These are phyloP conservation scores for Manduca sexta DNA, from an alignment of 1,140 invertebrate genomes.

Conservation along the genomic window DNA sequence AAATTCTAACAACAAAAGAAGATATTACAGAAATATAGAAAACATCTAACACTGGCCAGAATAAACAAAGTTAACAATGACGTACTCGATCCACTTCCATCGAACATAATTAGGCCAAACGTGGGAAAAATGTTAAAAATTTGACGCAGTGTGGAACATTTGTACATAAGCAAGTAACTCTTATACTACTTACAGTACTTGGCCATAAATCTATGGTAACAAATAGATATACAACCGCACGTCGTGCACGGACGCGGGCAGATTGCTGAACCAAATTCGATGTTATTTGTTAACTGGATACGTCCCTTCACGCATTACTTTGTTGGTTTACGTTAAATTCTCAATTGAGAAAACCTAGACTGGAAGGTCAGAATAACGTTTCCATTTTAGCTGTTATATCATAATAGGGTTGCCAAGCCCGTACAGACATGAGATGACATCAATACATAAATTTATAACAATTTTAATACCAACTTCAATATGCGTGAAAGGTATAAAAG, in stretches of 20 bases:
- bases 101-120: slow-evolving; percentile 44
- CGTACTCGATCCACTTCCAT: slow-evolving; percentile 24
- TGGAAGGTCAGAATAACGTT: too few relatives aligned
- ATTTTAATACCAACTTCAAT: too few relatives aligned
- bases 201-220: slow-evolving; percentile 69
- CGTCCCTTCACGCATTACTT: too few relatives aligned
- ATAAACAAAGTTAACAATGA: slow-evolving; percentile 31
- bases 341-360: too few relatives aligned
- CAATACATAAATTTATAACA: too few relatives aligned
- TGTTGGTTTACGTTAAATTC: too few relatives aligned
- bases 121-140: slow-evolving; percentile 24
- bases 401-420: too few relatives aligned
- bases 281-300: too few relatives aligned
- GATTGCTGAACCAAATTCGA: too few relatives aligned
- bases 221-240: slow-evolving; percentile 45
- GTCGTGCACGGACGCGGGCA: slow-evolving; percentile 41
- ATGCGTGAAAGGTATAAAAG: too few relatives aligned
- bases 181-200: slow-evolving; percentile 55
- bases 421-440: too few relatives aligned
- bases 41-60: slow-evolving; percentile 52
- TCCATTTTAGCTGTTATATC: too few relatives aligned
- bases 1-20: slow-evolving; percentile 45
- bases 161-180: slow-evolving; percentile 30
- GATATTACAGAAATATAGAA: slow-evolving; percentile 34
- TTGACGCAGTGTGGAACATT: slow-evolving; percentile 28